phyloP scores from a whole-genome alignment of 2,888 invertebrate genomes.

The Polydesmus complanatus region DNA sequence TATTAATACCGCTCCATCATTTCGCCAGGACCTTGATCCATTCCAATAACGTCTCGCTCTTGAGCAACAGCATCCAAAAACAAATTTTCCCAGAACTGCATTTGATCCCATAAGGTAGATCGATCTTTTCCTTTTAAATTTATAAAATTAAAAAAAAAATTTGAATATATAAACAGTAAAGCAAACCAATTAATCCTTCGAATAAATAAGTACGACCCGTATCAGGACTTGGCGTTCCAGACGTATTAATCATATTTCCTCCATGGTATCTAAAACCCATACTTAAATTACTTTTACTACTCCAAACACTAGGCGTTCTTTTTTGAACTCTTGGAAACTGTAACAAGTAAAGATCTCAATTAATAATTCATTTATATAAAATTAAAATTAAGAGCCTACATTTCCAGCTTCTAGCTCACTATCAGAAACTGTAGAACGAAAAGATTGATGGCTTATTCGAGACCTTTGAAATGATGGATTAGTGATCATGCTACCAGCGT shows the following conservation, averaged over 20 bases:
- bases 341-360: constrained; percentile 20
- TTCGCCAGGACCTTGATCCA: constrained; percentile 98
- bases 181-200: constrained; percentile 47
- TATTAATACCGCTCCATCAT: constrained; percentile 78
- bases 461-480: constrained; percentile 58
- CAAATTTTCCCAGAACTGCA: constrained; percentile 99
- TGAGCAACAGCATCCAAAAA: constrained; percentile 94
- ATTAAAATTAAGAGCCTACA: constrained; percentile 44
- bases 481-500: constrained; percentile 66
- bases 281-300: constrained; percentile 76
- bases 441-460: constrained; percentile 52
- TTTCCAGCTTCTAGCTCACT: constrained; percentile 81
- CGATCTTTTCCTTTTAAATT: constrained; percentile 48
- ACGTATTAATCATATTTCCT: constrained; percentile 63
- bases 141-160: background rate
- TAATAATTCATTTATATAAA: background rate
- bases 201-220: constrained; percentile 78
- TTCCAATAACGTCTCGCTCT: constrained; percentile 96
- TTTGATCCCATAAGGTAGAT: constrained; percentile 89
- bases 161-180: no score
- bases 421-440: constrained; percentile 80
- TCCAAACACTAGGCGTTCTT: constrained; percentile 78
- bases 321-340: constrained; percentile 55
- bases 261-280: constrained; percentile 76
- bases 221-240: constrained; percentile 78